Conservation (phyloP, 2,797 vertebrate genomes). For the Lacerta viridis region DNA sequence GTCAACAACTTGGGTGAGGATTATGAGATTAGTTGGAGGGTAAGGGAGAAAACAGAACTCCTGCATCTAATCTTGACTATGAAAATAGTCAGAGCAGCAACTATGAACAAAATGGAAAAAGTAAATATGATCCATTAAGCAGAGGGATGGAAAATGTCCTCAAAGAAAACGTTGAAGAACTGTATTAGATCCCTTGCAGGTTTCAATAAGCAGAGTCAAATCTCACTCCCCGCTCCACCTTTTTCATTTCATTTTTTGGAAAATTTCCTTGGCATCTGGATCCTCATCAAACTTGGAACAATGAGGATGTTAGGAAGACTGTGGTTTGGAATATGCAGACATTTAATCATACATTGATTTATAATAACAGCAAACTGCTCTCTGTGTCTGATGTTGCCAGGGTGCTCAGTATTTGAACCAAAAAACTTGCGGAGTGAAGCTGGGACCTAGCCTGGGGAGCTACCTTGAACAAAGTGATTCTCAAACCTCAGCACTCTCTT, state of each 20-base stretch:
- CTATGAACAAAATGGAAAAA: slow-evolving; percentile 72
- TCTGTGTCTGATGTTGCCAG: slow-evolving; percentile 53
- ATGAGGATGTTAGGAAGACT: slow-evolving; percentile 65
- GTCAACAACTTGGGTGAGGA: slow-evolving; percentile 52
- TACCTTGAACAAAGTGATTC: background rate
- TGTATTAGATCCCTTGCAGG: slow-evolving; percentile 68
- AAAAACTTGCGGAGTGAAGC: background rate
- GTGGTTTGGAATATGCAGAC: slow-evolving; percentile 67
- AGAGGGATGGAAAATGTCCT: slow-evolving; percentile 73
- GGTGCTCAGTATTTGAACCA: slow-evolving; percentile 2
- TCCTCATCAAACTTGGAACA: slow-evolving; percentile 72
- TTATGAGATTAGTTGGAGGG: slow-evolving; percentile 60
- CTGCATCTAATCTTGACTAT: slow-evolving; percentile 65
- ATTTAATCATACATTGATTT: slow-evolving; percentile 63
- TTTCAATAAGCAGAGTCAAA: slow-evolving; percentile 64
- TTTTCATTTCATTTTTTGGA: slow-evolving; percentile 58
- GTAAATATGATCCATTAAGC: slow-evolving; percentile 69
- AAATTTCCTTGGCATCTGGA: slow-evolving; percentile 76
- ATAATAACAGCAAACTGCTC: slow-evolving; percentile 62
- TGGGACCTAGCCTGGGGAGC: background rate
- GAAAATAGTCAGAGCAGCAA: slow-evolving; percentile 71
- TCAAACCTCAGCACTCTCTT: background rate
- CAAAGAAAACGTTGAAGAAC: slow-evolving; percentile 65
- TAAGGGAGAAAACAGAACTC: slow-evolving; percentile 59
- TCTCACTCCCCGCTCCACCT: slow-evolving; percentile 12